Evolutionary conservation across 2,797 vertebrate genomes (phyloP).

Genomic region (Muscicapa comitata): DNA sequence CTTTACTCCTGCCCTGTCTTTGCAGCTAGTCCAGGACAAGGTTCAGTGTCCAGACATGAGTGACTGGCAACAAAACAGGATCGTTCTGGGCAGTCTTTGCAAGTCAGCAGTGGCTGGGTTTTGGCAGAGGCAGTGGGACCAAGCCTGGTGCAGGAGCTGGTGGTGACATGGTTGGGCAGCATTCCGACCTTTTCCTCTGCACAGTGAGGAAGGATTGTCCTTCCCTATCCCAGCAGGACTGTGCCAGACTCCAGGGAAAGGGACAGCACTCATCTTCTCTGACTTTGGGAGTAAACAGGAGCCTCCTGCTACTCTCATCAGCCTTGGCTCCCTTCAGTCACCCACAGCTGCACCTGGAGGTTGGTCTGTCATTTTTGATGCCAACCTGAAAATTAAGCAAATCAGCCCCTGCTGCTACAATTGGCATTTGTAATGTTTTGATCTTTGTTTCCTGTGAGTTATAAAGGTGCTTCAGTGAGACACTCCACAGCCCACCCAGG

Average conservation of each 20-base stretch:
- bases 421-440: background rate
- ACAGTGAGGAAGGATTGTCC: background rate
- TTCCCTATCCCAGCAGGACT: background rate
- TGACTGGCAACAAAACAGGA: background rate
- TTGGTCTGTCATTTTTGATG: background rate
- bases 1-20: background rate
- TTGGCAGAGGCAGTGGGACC: background rate
- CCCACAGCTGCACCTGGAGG: rapidly evolving
- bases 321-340: background rate
- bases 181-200: background rate
- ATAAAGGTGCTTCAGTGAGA: background rate
- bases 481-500: rapidly evolving
- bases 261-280: background rate
- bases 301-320: background rate
- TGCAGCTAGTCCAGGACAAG: slow-evolving; percentile 22
- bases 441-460: background rate
- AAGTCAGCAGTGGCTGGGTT: slow-evolving; percentile 9
- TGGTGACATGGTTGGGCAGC: background rate
- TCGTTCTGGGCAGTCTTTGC: background rate
- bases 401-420: rapidly evolving
- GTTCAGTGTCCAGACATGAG: background rate
- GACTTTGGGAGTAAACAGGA: background rate
- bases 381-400: background rate
- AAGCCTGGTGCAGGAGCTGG: background rate
- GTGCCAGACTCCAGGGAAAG: background rate